Evolutionary conservation across 2,888 invertebrate genomes (phyloP).

Genomic region (Nemotelus nigrinus): DNA sequence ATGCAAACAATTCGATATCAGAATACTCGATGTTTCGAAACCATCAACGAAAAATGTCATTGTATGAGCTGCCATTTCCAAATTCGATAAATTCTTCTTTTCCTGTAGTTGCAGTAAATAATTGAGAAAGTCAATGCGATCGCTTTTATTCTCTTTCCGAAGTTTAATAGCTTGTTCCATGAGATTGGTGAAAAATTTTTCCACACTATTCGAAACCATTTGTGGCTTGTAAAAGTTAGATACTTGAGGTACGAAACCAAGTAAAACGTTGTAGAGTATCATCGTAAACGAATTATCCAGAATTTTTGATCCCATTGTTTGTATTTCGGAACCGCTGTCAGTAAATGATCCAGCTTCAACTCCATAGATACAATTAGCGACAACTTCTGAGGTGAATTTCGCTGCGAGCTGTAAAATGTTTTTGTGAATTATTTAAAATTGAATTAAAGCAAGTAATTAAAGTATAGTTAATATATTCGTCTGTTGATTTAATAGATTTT

Average conservation of each 20-base stretch:
- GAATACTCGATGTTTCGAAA: conserved; percentile 60
- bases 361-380: conserved; percentile 65
- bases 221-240: conserved; percentile 54
- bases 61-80: conserved; percentile 56
- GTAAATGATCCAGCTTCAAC: conserved; percentile 63
- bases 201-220: conserved; percentile 69
- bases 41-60: conserved; percentile 63
- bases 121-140: conserved; percentile 60
- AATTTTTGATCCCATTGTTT: conserved; percentile 56
- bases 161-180: conserved; percentile 57
- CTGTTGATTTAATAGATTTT: too few relatives aligned
- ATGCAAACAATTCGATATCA: conserved; percentile 57
- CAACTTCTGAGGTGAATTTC: conserved; percentile 64
- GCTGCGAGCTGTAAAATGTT: conserved; percentile 55
- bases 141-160: conserved; percentile 54
- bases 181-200: conserved; percentile 56
- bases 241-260: conserved; percentile 56
- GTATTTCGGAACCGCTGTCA: conserved; percentile 56
- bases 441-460: too few relatives aligned
- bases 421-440: too few relatives aligned
- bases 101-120: conserved; percentile 59
- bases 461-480: too few relatives aligned
- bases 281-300: conserved; percentile 55
- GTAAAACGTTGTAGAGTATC: conserved; percentile 53
- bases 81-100: conserved; percentile 55